A percentile compares a stretch with the other conserved stretches of the same genome.
These are phyloP conservation scores for Ricordea florida DNA, from an alignment of 92 coral and sea anemone genomes.

Conservation along the genomic window DNA sequence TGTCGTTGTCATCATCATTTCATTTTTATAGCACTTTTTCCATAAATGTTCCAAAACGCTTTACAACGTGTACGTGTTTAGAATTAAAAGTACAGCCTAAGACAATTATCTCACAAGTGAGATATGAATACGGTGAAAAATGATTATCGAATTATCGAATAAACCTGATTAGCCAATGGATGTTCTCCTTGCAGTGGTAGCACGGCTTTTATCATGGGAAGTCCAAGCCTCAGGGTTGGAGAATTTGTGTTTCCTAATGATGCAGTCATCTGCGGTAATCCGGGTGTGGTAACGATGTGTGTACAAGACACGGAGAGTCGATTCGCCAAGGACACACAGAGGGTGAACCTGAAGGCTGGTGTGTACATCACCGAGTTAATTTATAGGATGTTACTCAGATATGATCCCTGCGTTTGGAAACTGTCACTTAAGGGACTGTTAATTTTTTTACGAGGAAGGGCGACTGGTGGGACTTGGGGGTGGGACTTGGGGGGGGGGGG, in stretches of 20 bases:
- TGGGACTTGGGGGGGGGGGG: too few relatives aligned
- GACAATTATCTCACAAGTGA: too few relatives aligned
- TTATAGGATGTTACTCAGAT: not conserved
- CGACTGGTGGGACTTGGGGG: too few relatives aligned
- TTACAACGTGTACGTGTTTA: too few relatives aligned
- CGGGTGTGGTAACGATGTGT: conserved; percentile 74
- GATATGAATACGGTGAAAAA: not conserved
- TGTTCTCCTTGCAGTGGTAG: conserved; percentile 4
- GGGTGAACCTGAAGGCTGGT: conserved; percentile 76
- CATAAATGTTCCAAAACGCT: too few relatives aligned
- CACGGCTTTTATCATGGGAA: conserved; percentile 53
- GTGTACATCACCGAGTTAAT: not conserved
- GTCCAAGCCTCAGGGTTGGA: conserved; percentile 37
- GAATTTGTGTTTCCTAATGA: conserved; percentile 79
- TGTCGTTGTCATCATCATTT: too few relatives aligned
- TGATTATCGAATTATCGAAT: too few relatives aligned
- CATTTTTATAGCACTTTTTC: too few relatives aligned
- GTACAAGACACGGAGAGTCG: conserved; percentile 62
- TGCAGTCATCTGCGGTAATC: conserved; percentile 68
- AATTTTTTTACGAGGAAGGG: too few relatives aligned
- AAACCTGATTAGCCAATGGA: too few relatives aligned
- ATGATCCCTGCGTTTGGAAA: not conserved
- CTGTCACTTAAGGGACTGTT: too few relatives aligned
- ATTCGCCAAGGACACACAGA: conserved; percentile 69
- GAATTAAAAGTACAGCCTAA: too few relatives aligned